Percentiles rank a stretch among this genome's conserved stretches.
Conservation (phyloP, 2,797 vertebrate genomes). For the Ictinia mississippiensis region DNA sequence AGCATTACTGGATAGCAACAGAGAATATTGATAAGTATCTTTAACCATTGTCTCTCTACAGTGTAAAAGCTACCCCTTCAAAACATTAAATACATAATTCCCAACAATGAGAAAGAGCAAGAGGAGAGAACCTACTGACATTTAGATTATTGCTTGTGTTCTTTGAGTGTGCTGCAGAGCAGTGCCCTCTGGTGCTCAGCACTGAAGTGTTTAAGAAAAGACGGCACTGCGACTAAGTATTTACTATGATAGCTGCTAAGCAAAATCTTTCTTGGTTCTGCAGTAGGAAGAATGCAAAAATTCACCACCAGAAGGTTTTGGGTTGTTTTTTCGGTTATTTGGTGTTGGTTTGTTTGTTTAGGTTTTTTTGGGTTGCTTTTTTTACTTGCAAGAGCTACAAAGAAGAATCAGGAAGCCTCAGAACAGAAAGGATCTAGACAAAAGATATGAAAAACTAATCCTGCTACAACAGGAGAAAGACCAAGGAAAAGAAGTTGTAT, state of each 20-base stretch:
- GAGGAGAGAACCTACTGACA: not conserved
- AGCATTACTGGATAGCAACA: not conserved
- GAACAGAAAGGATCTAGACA: not conserved
- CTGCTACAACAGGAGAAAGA: not conserved
- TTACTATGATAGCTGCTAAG: not conserved
- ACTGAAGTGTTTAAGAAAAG: not conserved
- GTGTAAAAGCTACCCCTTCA: not conserved
- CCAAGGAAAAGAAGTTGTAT: not conserved
- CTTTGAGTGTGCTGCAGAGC: not conserved
- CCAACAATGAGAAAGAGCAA: not conserved
- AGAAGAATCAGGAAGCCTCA: not conserved
- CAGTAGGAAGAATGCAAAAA: not conserved
- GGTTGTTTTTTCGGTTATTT: not conserved
- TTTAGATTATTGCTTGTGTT: not conserved
- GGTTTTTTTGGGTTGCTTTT: not conserved
- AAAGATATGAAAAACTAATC: not conserved
- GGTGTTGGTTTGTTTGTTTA: not conserved
- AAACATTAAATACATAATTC: not conserved
- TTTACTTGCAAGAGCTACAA: not conserved
- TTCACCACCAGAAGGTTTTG: not conserved
- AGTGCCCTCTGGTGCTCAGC: conserved; percentile 46
- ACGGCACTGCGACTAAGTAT: not conserved
- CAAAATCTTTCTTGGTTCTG: not conserved
- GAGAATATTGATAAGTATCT: not conserved
- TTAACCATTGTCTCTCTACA: not conserved